Evolutionary conservation across 2,113 vertebrate genomes (phyloP).

Genomic region (Gadus macrocephalus): DNA sequence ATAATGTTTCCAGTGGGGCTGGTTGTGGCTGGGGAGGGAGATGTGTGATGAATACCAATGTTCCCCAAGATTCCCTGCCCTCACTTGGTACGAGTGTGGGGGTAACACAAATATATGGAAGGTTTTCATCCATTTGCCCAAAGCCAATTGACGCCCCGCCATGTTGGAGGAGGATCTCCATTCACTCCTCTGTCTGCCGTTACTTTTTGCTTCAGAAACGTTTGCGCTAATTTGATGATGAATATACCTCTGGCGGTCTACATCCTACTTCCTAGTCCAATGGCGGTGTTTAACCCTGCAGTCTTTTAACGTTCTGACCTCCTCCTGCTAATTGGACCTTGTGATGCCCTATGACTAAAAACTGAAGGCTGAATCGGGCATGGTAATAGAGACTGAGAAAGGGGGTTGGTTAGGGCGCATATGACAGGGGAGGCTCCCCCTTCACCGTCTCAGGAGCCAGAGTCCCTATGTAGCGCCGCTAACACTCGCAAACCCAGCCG

Average conservation of each 20-base stretch:
- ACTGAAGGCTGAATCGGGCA: conserved; percentile 18
- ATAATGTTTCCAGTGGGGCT: conserved; percentile 77
- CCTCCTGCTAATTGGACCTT: conserved; percentile 33
- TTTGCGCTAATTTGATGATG: conserved; percentile 44
- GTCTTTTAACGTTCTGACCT: conserved; percentile 24
- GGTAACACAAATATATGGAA: conserved; percentile 76
- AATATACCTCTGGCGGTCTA: conserved; percentile 28
- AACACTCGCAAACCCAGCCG: conserved; percentile 1
- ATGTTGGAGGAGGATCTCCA: conserved; percentile 31
- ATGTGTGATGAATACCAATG: conserved; percentile 74
- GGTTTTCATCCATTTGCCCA: conserved; percentile 66
- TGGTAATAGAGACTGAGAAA: too few species aligned
- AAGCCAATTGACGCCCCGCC: conserved; percentile 62
- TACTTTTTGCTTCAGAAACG: conserved; percentile 47
- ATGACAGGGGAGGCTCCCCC: too few species aligned
- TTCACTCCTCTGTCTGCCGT: conserved; percentile 47
- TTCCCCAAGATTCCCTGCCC: conserved; percentile 60
- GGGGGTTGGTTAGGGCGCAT: too few species aligned
- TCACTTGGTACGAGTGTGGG: conserved; percentile 73
- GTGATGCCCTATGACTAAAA: conserved; percentile 37
- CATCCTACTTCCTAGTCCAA: conserved; percentile 24
- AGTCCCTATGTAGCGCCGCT: neutral
- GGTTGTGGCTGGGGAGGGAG: conserved; percentile 66
- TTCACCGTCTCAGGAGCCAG: too few species aligned
- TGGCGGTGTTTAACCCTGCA: conserved; percentile 16